These are phyloP conservation scores for Clarias fuscus DNA, from an alignment of 2,797 vertebrate genomes.

Conservation along the genomic window DNA sequence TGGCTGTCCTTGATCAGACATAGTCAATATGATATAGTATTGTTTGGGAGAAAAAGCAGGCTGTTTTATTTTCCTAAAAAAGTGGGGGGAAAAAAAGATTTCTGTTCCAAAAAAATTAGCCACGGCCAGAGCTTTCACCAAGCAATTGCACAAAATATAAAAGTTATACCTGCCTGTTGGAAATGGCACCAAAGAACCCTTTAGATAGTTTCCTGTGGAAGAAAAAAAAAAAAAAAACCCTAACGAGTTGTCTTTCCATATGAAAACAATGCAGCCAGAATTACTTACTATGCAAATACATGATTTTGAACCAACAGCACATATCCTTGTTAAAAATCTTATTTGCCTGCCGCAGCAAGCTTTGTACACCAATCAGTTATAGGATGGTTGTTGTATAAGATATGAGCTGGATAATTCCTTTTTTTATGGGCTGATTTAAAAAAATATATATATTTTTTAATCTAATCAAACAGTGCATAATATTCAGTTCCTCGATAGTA, in stretches of 20 bases:
- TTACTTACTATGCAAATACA: slow-evolving; percentile 33
- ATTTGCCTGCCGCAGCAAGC: slow-evolving; percentile 12
- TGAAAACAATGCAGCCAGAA: slow-evolving; percentile 20
- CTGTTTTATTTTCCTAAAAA: slow-evolving; percentile 22
- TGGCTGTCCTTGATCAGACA: slow-evolving; percentile 30
- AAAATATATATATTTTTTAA: background rate
- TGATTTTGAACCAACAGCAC: slow-evolving; percentile 9
- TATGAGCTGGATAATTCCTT: background rate
- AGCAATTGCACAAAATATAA: slow-evolving; percentile 2
- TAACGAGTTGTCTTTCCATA: slow-evolving; percentile 23
- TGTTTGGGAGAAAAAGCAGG: slow-evolving; percentile 3
- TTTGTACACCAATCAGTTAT: background rate
- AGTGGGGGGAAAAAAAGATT: background rate
- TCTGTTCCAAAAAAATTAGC: background rate
- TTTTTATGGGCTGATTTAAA: background rate
- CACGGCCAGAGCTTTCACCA: background rate
- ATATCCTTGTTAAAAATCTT: slow-evolving; percentile 8
- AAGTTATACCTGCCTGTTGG: background rate
- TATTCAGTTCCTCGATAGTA: background rate
- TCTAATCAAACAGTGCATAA: background rate
- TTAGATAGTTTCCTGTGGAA: background rate
- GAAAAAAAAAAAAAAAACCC: background rate
- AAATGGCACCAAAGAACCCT: slow-evolving; percentile 9
- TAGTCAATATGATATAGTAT: background rate
- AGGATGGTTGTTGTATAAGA: background rate